Conservation (phyloP, 1,140 invertebrate genomes). For the Megalopta genalis region DNA sequence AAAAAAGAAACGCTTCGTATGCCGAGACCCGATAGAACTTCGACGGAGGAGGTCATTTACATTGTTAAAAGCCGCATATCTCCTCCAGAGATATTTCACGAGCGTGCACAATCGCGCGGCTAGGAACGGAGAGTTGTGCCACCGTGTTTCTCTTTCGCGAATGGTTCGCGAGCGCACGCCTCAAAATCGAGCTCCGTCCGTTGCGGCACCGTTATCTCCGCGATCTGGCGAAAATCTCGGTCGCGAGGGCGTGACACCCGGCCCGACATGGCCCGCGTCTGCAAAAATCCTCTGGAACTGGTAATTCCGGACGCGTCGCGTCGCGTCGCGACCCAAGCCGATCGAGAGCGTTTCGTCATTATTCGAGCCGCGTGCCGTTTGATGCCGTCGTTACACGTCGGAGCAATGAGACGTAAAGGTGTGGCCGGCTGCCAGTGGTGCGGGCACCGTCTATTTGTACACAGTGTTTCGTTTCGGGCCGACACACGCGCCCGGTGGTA, state of each 20-base stretch:
- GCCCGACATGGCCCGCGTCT: constrained; percentile 1
- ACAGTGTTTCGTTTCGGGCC: constrained; percentile 19
- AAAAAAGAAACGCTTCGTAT: not conserved
- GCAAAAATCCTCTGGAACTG: constrained; percentile 46
- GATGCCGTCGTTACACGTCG: constrained; percentile 48
- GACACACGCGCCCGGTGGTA: constrained; percentile 18
- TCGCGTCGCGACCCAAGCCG: not conserved
- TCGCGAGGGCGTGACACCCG: constrained; percentile 5
- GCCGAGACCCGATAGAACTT: not conserved
- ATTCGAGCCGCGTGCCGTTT: constrained; percentile 48
- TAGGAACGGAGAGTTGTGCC: no score
- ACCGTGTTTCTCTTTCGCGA: not conserved
- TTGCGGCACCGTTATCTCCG: constrained; percentile 11
- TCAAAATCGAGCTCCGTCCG: not conserved
- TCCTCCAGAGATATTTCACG: not conserved
- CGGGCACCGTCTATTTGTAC: constrained; percentile 23
- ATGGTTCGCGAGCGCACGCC: no score
- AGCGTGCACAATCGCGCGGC: no score
- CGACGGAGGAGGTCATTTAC: not conserved
- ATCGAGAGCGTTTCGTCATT: constrained; percentile 30
- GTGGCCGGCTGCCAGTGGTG: constrained; percentile 34
- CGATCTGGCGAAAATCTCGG: constrained; percentile 15
- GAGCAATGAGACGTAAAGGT: constrained; percentile 41
- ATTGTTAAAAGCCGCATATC: not conserved
- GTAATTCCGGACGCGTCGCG: constrained; percentile 39